Evolutionary conservation across 2,113 vertebrate species (phyloP).

Genomic region (Lamprologus callipterus): DNA sequence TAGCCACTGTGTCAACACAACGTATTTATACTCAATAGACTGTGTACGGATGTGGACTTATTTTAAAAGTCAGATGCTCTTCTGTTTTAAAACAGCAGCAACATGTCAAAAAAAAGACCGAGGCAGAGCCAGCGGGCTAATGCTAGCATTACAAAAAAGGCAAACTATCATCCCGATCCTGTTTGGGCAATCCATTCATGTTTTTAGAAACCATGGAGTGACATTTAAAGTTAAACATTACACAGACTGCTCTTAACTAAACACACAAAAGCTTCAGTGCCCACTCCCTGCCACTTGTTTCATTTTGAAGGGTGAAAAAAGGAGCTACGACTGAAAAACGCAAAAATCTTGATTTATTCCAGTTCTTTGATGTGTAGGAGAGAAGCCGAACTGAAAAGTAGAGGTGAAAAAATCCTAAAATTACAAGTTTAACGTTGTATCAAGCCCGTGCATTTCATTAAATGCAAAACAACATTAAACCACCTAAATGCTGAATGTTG

Average conservation of each 20-base stretch:
- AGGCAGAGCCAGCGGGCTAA: background rate
- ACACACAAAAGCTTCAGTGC: background rate
- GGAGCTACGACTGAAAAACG: background rate
- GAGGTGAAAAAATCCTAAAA: background rate
- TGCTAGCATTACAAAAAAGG: background rate
- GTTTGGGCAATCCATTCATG: background rate
- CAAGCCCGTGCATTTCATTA: fast-evolving
- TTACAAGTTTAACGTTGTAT: fast-evolving
- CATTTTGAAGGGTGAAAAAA: background rate
- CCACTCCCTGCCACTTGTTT: background rate
- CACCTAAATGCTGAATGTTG: background rate
- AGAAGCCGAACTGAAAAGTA: background rate
- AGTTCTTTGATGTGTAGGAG: background rate
- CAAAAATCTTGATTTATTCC: background rate
- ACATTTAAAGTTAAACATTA: background rate
- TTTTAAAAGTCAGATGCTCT: background rate
- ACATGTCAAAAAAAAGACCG: background rate
- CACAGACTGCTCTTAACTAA: background rate
- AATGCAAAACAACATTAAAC: background rate
- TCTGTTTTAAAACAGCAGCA: background rate
- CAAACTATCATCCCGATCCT: background rate
- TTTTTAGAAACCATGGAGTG: background rate
- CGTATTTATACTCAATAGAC: background rate
- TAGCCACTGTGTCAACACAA: background rate
- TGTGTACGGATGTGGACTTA: background rate